A percentile compares a stretch with the other conserved stretches of the same genome.
Conservation (phyloP, 2,888 invertebrate genomes). For the Hermodice carunculata region DNA sequence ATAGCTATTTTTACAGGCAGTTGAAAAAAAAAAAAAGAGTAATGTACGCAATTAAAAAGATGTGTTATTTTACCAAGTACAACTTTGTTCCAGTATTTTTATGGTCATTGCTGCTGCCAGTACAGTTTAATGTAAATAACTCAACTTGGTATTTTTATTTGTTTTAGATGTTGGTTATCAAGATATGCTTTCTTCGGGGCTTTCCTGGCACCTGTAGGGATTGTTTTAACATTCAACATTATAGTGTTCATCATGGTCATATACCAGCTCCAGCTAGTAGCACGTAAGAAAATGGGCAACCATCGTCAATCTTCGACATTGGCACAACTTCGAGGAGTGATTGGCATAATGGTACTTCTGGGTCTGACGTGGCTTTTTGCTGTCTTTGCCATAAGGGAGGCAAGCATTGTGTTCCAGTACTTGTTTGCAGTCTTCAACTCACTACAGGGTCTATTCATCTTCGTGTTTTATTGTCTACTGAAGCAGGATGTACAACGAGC, state of each 20-base stretch:
- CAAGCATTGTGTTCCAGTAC: conserved; percentile 55
- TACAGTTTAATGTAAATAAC: too few species aligned
- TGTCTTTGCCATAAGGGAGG: conserved; percentile 54
- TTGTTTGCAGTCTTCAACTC: conserved; percentile 65
- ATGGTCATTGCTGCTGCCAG: too few species aligned
- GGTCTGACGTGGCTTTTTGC: conserved; percentile 66
- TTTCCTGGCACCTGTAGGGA: conserved; percentile 66
- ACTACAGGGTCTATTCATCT: conserved; percentile 65
- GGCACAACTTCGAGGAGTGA: conserved; percentile 52
- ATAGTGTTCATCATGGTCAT: conserved; percentile 69
- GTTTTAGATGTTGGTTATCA: conserved; percentile 60
- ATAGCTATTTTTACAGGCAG: too few species aligned
- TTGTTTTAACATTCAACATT: conserved; percentile 68
- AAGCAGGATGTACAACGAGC: conserved; percentile 54
- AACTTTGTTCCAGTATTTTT: too few species aligned
- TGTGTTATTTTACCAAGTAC: too few species aligned
- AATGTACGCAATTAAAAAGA: too few species aligned
- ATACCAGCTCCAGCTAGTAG: conserved; percentile 40
- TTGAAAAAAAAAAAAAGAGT: too few species aligned
- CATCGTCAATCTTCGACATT: too few species aligned
- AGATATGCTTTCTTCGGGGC: conserved; percentile 55
- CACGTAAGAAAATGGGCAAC: neutral
- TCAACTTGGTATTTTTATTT: too few species aligned
- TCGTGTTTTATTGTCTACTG: conserved; percentile 61
- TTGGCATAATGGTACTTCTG: conserved; percentile 55